Base-by-base conservation (phyloP, 2,113 vertebrate genomes). In the Nannobrachium achirus region DNA sequence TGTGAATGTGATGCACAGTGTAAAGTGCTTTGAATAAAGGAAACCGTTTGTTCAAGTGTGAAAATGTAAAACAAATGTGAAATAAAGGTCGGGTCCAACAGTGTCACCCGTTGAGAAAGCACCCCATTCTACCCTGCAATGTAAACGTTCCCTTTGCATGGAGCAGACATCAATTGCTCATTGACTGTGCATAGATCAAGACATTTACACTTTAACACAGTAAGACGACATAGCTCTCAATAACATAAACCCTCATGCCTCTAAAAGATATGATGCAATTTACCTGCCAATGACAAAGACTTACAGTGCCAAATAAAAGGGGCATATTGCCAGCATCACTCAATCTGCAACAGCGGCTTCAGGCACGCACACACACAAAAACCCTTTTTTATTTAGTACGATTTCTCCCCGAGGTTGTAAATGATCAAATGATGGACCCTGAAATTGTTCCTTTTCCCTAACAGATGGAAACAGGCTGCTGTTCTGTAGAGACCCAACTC, bases 121-220 rank as follows among this genome's bases (percentile, higher is more conserved):
- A 33, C 25, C 25, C 25, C 25, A 33, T 33, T 33, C 3, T 33
- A 4, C 25, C 25, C 25, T 33, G 25, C 3, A 33, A n/a, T 45
- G 45, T 5, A 13, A 48, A 14, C 10, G 6, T 48, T 48, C 6
- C 45, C n/a, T 45, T 45, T 11, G 13, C 9, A 11, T n/a, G n/a
- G n/a, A n/a, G n/a, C 40, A 45, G 9, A 45, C 9, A 45, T 45
- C 11, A 45, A 45, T 11, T 8, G 10, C 44, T 45, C 44, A 45
- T 13, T 10, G 6, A 10, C 1, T 11, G 9, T 45, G 44, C 13
- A 11, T 45, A 10, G 44, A 3, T 45, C 2, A 6, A 44, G 7
- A 15, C 51, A 19, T 66, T 71, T 2, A 69, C 71, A 72, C n/a
- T 50, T 75, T 49, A 72, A 76, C 39, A 64, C 57, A 14, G 25